Base-by-base conservation (phyloP, 64 coral and sea anemone genomes). In the Dendrophyllia cribrosa region DNA sequence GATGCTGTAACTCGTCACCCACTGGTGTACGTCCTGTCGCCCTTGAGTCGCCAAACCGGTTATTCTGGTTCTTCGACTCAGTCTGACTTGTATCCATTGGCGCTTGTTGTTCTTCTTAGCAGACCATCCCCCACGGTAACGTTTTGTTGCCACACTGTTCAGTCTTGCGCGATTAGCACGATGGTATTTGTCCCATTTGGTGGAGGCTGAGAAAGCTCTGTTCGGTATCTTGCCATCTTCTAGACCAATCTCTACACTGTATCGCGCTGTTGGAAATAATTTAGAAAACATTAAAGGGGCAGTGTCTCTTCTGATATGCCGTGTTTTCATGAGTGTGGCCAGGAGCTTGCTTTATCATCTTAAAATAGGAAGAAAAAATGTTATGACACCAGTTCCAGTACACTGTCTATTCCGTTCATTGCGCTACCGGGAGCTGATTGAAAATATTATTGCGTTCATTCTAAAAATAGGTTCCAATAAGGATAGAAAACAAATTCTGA, bases 191-290 rank as follows among this genome's bases (percentile, higher is more conserved):
- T 84, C 80, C 80, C 80, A 84, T 21, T 66, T 10, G 49, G 60
- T 84, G 43, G 80, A 84, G 43, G 80, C 80, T 3, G 43, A 66
- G 45, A 84, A 84, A 10, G 80, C 80, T 47, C 61, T 21, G 62
- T 84, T 51, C 5, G 61, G 80, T 50, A 84, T 67, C 46, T 84
- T 84, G 9, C 80, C 80, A 46, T 84, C 80, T 44, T 84, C 80
- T 48, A 67, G 13, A 21, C 80, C 80, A 51, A 84, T 47, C 61
- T 84, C 80, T 43, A 84, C 43, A 47, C 80, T 51, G 60, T n/a
- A 13, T 17, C 17, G 61, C 12, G 80, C 80, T 84, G 43, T 68
- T 49, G 25, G 34, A 65, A 82, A 67, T 3, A 3, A 56, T 79
- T 55, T 17, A 56, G 60, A 13, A 20, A 16, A 13, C 3, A 75